These are phyloP conservation scores for Stenodema calcarata DNA, from an alignment of 2,888 invertebrate genomes.

Conservation along the genomic window DNA sequence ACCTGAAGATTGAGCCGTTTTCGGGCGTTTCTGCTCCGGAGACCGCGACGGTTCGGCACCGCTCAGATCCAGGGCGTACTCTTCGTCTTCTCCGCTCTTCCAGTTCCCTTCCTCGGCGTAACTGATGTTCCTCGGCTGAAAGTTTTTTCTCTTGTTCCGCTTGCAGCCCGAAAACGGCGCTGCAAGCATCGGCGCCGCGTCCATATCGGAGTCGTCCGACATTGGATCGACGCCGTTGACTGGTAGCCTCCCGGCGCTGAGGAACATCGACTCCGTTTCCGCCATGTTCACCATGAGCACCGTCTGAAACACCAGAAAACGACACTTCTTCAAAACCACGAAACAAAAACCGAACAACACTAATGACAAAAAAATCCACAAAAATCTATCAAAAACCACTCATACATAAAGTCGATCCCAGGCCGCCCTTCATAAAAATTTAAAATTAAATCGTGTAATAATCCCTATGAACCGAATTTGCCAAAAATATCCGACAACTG, in stretches of 20 bases:
- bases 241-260: constrained; percentile 68
- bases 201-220: constrained; percentile 67
- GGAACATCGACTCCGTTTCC: constrained; percentile 65
- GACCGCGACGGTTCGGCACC: constrained; percentile 60
- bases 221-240: constrained; percentile 63
- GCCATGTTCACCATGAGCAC: constrained; percentile 59
- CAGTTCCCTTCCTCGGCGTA: constrained; percentile 58
- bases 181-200: constrained; percentile 59
- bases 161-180: constrained; percentile 53
- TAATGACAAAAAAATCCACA: neutral
- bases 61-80: constrained; percentile 52
- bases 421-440: neutral
- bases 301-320: constrained; percentile 47
- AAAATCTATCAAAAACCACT: neutral
- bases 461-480: neutral
- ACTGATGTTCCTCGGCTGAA: constrained; percentile 76
- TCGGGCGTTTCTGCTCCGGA: constrained; percentile 56
- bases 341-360: neutral
- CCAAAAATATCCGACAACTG: no score
- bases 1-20: constrained; percentile 44
- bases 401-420: neutral
- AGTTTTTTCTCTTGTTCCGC: constrained; percentile 79
- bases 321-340: neutral
- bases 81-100: constrained; percentile 52
- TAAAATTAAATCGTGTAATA: neutral